phyloP scores from a whole-genome alignment of 2,113 vertebrate species.

The Scortum barcoo region DNA sequence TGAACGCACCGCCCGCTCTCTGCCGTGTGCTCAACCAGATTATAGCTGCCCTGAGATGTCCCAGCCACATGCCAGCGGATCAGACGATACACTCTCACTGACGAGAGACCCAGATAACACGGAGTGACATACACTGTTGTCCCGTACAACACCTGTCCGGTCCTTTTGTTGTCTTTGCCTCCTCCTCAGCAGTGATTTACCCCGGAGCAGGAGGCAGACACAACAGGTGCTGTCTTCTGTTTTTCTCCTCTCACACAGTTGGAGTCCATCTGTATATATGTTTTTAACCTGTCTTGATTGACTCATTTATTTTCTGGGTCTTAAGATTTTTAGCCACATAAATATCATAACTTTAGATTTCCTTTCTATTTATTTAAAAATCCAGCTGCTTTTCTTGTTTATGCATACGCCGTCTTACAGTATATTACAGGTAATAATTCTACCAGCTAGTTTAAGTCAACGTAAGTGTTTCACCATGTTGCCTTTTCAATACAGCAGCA shows the following conservation, averaged over 20 bases:
- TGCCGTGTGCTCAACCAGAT: conserved; percentile 57
- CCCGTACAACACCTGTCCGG: conserved; percentile 60
- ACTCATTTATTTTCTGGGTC: neutral
- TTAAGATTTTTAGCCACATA: neutral
- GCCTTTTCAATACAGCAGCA: conserved; percentile 29
- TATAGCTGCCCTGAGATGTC: conserved; percentile 72
- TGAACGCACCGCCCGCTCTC: conserved; percentile 44
- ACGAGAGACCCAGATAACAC: conserved; percentile 55
- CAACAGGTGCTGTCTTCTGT: conserved; percentile 59
- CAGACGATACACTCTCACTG: conserved; percentile 66
- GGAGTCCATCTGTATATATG: conserved; percentile 13
- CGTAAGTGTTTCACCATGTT: conserved; percentile 3
- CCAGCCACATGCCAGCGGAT: conserved; percentile 51
- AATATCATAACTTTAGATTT: neutral
- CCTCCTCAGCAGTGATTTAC: conserved; percentile 51
- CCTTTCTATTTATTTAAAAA: neutral
- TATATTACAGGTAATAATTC: conserved; percentile 19
- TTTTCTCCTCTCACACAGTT: conserved; percentile 37
- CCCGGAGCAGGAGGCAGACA: conserved; percentile 22
- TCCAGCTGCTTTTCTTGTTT: neutral
- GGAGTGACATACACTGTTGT: conserved; percentile 39
- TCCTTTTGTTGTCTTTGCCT: conserved; percentile 50
- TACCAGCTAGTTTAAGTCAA: conserved; percentile 8
- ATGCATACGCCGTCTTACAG: neutral
- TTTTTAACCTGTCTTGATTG: neutral